Evolutionary conservation across 2,888 invertebrate genomes (phyloP).

Genomic region (Willowsia nigromaculata): DNA sequence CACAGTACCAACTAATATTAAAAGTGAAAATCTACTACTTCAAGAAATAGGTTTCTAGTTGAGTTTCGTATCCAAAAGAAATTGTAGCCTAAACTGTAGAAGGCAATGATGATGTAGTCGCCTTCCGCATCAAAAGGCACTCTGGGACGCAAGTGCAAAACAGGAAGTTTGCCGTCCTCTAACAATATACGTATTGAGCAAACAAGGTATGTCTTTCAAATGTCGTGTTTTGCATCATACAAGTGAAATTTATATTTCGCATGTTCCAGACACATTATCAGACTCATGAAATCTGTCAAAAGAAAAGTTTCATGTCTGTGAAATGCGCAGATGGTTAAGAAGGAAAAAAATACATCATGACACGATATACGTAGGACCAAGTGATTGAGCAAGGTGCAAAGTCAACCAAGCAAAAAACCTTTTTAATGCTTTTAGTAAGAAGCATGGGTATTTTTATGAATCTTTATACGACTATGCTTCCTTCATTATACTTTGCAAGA

Average conservation of each 20-base stretch:
- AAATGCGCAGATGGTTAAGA: not conserved
- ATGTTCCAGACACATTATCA: constrained; percentile 64
- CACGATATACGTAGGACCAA: not conserved
- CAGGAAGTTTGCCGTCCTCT: not conserved
- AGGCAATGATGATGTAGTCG: too few species aligned
- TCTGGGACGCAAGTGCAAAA: not conserved
- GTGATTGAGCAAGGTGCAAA: not conserved
- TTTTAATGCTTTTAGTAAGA: not conserved
- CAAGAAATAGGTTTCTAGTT: not conserved
- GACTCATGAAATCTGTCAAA: not conserved
- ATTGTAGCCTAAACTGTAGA: too few species aligned
- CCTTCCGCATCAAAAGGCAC: not conserved
- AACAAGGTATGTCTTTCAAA: too few species aligned
- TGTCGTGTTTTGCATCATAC: not conserved
- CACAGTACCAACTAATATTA: not conserved
- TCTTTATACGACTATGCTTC: too few species aligned
- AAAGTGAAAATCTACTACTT: constrained; percentile 10
- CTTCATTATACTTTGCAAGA: not conserved
- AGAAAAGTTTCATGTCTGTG: not conserved
- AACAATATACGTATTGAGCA: too few species aligned
- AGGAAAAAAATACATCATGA: not conserved
- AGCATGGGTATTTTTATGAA: too few species aligned
- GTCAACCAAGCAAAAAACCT: not conserved
- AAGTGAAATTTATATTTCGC: constrained; percentile 19
- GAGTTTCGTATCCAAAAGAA: too few species aligned